Percentiles rank a stretch among this genome's conserved stretches.
Conservation (phyloP, 2,888 invertebrate genomes). For the Bedellia somnulentella region DNA sequence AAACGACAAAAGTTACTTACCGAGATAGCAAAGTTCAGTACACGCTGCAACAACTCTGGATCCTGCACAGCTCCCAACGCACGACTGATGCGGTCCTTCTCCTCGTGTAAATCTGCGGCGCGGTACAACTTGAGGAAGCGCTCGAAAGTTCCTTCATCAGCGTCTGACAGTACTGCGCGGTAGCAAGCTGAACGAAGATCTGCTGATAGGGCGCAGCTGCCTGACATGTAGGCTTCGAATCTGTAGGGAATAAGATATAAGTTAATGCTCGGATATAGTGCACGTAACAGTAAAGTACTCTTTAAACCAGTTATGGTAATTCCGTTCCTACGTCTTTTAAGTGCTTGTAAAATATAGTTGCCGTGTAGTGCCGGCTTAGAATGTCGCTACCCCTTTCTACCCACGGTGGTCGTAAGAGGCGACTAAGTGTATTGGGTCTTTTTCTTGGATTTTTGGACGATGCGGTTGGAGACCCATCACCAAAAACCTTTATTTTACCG, state of each 20-base stretch:
- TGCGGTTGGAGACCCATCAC: too few species aligned
- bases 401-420: too few species aligned
- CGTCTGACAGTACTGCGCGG: slow-evolving; percentile 74
- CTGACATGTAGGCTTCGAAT: slow-evolving; percentile 68
- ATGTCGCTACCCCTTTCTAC: too few species aligned
- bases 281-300: too few species aligned
- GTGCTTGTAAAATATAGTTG: too few species aligned
- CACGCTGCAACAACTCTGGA: slow-evolving; percentile 68
- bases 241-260: slow-evolving; percentile 17
- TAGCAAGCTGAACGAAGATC: slow-evolving; percentile 88
- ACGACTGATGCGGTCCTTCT: slow-evolving; percentile 87
- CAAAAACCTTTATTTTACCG: too few species aligned
- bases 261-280: neutral
- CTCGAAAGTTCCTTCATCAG: slow-evolving; percentile 71
- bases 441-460: too few species aligned
- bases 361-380: too few species aligned
- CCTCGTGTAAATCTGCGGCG: slow-evolving; percentile 87
- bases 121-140: slow-evolving; percentile 80
- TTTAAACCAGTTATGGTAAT: too few species aligned
- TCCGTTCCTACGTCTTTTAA: too few species aligned
- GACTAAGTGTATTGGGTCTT: too few species aligned
- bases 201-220: slow-evolving; percentile 69
- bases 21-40: slow-evolving; percentile 80
- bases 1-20: slow-evolving; percentile 45
- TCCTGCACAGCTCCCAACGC: slow-evolving; percentile 81